phyloP scores from a whole-genome alignment of 2,888 invertebrate genomes.

The Agrotis ipsilon region DNA sequence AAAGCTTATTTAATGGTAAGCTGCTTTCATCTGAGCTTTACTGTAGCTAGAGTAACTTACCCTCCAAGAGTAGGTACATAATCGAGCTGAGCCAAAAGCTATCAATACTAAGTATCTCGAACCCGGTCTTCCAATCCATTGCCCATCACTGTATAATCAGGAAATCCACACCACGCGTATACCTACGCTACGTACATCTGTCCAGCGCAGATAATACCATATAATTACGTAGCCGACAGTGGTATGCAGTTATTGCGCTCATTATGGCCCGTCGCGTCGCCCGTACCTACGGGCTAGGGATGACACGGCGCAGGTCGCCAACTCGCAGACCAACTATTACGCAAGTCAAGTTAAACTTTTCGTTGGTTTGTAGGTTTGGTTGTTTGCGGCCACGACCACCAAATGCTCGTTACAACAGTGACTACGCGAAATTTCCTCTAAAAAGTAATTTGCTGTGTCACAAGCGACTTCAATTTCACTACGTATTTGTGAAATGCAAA shows the following conservation, averaged over 20 bases:
- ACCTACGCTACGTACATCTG: conserved; percentile 4
- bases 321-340: conserved; percentile 63
- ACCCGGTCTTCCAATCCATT: conserved; percentile 51
- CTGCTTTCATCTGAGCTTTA: neutral
- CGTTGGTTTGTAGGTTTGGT: conserved; percentile 76
- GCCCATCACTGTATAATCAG: conserved; percentile 39
- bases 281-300: conserved; percentile 7
- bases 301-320: conserved; percentile 30
- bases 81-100: conserved; percentile 13
- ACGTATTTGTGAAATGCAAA: conserved; percentile 83
- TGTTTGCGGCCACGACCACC: conserved; percentile 77
- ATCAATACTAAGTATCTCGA: conserved; percentile 37
- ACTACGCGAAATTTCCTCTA: conserved; percentile 80
- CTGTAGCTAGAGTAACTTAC: neutral
- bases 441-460: conserved; percentile 89
- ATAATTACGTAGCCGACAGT: conserved; percentile 37
- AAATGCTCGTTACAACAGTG: conserved; percentile 83
- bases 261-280: conserved; percentile 32
- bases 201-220: conserved; percentile 27
- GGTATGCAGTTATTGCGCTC: conserved; percentile 48
- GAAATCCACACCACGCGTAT: conserved; percentile 43
- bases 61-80: neutral
- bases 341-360: conserved; percentile 84
- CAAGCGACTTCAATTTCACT: conserved; percentile 74
- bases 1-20: neutral